Conservation (phyloP, 2,113 vertebrate genomes). For the Beaufortia kweichowensis region DNA sequence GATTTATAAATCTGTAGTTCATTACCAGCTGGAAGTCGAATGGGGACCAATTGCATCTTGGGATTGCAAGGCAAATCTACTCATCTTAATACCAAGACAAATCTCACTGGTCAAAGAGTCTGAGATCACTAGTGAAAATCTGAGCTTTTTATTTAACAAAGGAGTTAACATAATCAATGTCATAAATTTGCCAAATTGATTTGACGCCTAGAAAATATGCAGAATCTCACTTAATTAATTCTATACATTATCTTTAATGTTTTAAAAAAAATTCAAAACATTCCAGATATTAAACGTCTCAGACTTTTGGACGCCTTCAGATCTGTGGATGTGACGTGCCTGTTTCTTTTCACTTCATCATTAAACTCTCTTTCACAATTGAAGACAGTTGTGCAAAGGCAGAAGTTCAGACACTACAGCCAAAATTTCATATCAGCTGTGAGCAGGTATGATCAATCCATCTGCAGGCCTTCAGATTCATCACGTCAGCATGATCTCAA, state of each 20-base stretch:
- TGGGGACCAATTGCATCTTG: neutral
- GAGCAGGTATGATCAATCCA: slow-evolving; percentile 37
- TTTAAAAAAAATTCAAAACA: no score
- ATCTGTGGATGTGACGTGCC: neutral
- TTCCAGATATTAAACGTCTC: no score
- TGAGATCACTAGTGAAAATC: neutral
- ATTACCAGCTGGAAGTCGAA: neutral
- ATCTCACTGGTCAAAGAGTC: neutral
- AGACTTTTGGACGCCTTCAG: no score
- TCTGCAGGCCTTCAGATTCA: slow-evolving; percentile 30
- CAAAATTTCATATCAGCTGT: slow-evolving; percentile 28
- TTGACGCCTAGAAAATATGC: no score
- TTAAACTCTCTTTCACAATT: neutral
- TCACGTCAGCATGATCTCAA: slow-evolving; percentile 39
- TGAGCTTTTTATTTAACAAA: no score
- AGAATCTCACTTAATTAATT: no score
- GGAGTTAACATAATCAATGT: neutral
- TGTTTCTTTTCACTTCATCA: neutral
- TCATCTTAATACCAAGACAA: neutral
- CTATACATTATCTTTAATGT: no score
- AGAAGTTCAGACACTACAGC: neutral
- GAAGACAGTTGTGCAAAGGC: neutral
- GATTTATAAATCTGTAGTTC: slow-evolving; percentile 2
- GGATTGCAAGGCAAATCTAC: neutral
- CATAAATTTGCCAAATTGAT: neutral